phyloP scores from a whole-genome alignment of 1,140 invertebrate genomes.

The Ectropis grisescens region DNA sequence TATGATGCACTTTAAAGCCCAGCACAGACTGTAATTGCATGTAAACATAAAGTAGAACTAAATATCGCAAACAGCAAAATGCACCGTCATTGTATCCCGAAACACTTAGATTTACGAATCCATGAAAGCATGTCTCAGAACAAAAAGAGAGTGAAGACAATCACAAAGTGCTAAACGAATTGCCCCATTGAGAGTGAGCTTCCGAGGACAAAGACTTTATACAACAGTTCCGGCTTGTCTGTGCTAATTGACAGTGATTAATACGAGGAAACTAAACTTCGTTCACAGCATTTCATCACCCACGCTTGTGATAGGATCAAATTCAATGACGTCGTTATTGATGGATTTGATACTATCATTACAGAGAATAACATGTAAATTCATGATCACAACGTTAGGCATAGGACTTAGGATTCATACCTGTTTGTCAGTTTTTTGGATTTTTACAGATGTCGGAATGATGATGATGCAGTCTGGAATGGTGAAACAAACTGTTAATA shows the following conservation, averaged over 20 bases:
- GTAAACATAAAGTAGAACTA: slow-evolving; percentile 51
- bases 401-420: slow-evolving; percentile 38
- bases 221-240: slow-evolving; percentile 56
- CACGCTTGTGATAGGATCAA: slow-evolving; percentile 41
- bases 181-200: slow-evolving; percentile 43
- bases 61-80: slow-evolving; percentile 51
- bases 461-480: slow-evolving; percentile 95
- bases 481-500: slow-evolving; percentile 87
- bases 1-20: slow-evolving; percentile 62
- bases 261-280: slow-evolving; percentile 36
- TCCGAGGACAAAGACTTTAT: slow-evolving; percentile 52
- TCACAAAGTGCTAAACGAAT: slow-evolving; percentile 33
- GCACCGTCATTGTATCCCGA: slow-evolving; percentile 52
- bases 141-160: slow-evolving; percentile 38
- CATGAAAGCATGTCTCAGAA: slow-evolving; percentile 69
- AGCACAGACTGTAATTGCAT: slow-evolving; percentile 55
- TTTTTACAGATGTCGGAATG: slow-evolving; percentile 94
- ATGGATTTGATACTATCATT: slow-evolving; percentile 31
- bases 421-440: slow-evolving; percentile 72
- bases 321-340: slow-evolving; percentile 6
- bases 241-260: slow-evolving; percentile 58
- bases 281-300: slow-evolving; percentile 47
- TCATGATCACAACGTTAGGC: slow-evolving; percentile 11
- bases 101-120: slow-evolving; percentile 56
- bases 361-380: slow-evolving; percentile 26